These are phyloP conservation scores for Dascillus cervinus DNA, from an alignment of 2,888 invertebrate species.

Conservation along the genomic window DNA sequence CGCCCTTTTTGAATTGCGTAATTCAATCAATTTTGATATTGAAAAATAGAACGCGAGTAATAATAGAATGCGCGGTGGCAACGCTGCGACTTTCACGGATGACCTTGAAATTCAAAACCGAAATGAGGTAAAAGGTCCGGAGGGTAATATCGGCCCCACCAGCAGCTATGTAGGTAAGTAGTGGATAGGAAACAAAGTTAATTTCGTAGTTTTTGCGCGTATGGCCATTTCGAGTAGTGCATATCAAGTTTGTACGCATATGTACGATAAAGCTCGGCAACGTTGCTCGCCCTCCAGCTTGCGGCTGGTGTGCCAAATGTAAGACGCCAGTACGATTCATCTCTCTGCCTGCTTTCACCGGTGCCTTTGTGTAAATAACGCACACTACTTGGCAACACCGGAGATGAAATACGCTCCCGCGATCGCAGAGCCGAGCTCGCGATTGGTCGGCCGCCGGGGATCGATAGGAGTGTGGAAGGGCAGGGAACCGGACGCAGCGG, in stretches of 20 bases:
- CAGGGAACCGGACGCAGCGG: conserved; percentile 48
- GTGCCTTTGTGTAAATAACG: conserved; percentile 24
- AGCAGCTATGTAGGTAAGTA: too few species aligned
- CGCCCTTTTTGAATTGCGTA: too few species aligned
- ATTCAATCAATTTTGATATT: conserved; percentile 1
- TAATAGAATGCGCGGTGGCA: conserved; percentile 1
- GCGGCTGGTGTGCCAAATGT: too few species aligned
- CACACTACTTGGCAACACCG: conserved; percentile 41
- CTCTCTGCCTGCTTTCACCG: conserved; percentile 20
- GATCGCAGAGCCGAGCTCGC: conserved; percentile 42
- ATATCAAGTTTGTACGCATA: too few species aligned
- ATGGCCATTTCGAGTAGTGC: too few species aligned
- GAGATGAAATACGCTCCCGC: conserved; percentile 48
- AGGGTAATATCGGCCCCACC: too few species aligned
- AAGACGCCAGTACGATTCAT: too few species aligned
- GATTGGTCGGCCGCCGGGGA: conserved; percentile 53
- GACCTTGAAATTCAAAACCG: conserved; percentile 26
- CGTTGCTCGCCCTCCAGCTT: conserved; percentile 27
- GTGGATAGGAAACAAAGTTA: too few species aligned
- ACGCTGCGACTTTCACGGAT: conserved; percentile 27
- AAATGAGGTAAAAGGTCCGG: too few species aligned
- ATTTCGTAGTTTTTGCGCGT: too few species aligned
- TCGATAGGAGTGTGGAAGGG: conserved; percentile 55
- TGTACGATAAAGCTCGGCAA: conserved; percentile 32
- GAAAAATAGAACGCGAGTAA: conserved; percentile 1